Base-by-base conservation (phyloP, 2,113 vertebrate species). In the Nyctibius bracteatus region DNA sequence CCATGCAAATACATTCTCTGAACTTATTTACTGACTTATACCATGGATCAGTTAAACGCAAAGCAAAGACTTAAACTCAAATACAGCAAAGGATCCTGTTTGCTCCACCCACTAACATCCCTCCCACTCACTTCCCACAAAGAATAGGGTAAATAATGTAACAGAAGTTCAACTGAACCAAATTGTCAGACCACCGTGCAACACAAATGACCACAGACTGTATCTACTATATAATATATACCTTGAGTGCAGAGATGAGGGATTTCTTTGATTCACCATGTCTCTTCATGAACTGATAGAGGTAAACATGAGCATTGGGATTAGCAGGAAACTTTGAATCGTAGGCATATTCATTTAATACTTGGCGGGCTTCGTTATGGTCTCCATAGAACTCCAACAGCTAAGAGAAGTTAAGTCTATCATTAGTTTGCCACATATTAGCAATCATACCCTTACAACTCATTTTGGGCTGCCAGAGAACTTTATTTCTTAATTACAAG, bases 221-320 rank as follows among this genome's bases (percentile, higher is more conserved):
- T 10, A 63, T 5, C 33, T 51, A 59, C 70, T n/a, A 23, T 5
- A 6, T 16, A 59, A 74, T 10, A 52, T 22, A 9, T 97, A 99
- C 99, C 98, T 98, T 99, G 19, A 99, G 98, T 7, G 94, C 98
- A 81, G 97, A 97, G 14, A 98, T 86, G 58, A 98, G 97, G 3
- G 97, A 98, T 44, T 92, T 98, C 70, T 92, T 63, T 0, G 99
- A 82, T 66, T 98, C 96, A 6, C 97, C 80, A 2, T 98, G 98
- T 77, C 94, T 98, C 97, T 99, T 99, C 31, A 99, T 90, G 92
- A 98, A 99, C 77, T 98, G 94, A 51, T 98, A 99, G 73, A 99
- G 96, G 94, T 99, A 99, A 61, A 99, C 86, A 1, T 99, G 99
- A 27, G 99, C 99, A 5, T 99, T 99, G 7, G 99, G 99, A 84